Conservation (phyloP, 2,113 vertebrate genomes). For the Stegastes partitus region DNA sequence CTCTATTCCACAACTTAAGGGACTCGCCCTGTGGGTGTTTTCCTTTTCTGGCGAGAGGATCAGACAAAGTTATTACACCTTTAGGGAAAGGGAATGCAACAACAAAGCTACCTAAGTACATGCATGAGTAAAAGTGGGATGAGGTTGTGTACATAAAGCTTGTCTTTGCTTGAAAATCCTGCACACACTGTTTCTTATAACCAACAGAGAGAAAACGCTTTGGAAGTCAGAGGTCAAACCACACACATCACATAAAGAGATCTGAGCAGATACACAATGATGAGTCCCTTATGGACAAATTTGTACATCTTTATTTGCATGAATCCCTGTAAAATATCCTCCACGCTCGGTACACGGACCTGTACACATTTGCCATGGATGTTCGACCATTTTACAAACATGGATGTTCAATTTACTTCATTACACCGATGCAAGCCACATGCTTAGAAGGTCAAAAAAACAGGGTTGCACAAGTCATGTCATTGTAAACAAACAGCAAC, state of each 20-base stretch:
- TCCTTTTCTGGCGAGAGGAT: too few relatives aligned
- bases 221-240: constrained; percentile 17
- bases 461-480: constrained; percentile 64
- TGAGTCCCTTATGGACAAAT: constrained; percentile 24
- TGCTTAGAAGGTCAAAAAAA: constrained; percentile 69
- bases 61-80: neutral
- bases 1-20: too few relatives aligned
- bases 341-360: constrained; percentile 42
- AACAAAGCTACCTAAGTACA: neutral
- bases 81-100: neutral
- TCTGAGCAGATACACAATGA: neutral
- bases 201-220: neutral
- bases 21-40: too few relatives aligned
- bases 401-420: constrained; percentile 44
- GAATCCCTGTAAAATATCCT: constrained; percentile 66
- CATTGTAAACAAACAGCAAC: constrained; percentile 62
- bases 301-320: constrained; percentile 75
- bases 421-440: constrained; percentile 66
- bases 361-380: constrained; percentile 53
- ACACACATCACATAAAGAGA: neutral
- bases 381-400: constrained; percentile 49
- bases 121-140: neutral
- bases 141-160: neutral
- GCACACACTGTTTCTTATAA: neutral
- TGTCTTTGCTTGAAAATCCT: neutral